Conservation (phyloP, 2,113 vertebrate genomes). For the Okapia johnstoni region DNA sequence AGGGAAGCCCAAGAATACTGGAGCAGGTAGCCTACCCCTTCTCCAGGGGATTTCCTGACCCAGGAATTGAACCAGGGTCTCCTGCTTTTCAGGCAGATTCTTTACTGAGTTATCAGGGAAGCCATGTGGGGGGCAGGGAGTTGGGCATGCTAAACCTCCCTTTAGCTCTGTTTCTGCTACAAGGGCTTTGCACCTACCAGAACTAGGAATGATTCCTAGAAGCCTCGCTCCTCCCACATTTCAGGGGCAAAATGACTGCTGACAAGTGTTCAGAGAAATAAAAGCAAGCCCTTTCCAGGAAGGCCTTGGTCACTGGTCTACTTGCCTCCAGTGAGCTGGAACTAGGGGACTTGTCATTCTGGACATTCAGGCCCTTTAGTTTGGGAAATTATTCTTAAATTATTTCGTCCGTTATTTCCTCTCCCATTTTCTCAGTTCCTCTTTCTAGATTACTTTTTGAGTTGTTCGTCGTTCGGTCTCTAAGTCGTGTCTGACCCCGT, state of each 20-base stretch:
- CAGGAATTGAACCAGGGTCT: background rate
- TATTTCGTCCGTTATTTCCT: background rate
- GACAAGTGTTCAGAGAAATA: background rate
- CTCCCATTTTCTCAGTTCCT: background rate
- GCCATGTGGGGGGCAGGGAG: accelerated
- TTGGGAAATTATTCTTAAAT: background rate
- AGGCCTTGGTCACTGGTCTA: accelerated
- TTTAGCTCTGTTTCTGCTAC: background rate
- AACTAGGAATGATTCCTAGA: accelerated
- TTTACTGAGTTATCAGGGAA: background rate
- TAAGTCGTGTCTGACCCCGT: background rate
- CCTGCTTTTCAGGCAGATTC: background rate
- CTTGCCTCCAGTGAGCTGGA: background rate
- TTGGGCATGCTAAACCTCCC: background rate
- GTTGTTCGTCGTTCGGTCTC: accelerated
- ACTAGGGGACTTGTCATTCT: background rate
- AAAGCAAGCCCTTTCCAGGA: background rate
- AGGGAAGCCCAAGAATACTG: background rate
- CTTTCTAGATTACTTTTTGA: background rate
- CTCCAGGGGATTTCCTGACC: background rate
- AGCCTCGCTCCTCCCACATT: background rate
- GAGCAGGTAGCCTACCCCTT: background rate
- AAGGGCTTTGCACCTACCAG: background rate
- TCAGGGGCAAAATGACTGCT: background rate
- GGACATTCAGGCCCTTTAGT: too few species aligned